Evolutionary conservation across 2,797 vertebrate species (phyloP).

Genomic region (Lycodopsis pacificus): DNA sequence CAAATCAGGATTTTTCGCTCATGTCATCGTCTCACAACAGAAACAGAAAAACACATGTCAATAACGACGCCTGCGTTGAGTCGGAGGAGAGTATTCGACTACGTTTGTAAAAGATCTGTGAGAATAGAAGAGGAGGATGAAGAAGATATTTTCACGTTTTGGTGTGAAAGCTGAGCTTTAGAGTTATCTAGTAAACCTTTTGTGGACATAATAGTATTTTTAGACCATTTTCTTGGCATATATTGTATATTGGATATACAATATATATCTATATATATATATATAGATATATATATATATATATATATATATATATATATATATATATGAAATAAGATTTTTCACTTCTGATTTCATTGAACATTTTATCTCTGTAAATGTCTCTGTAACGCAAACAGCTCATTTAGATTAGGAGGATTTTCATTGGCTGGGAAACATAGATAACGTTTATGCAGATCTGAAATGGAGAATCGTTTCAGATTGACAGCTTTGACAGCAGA

Average conservation of each 20-base stretch:
- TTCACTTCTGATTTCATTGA: too few relatives aligned
- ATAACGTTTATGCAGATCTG: conserved; percentile 36
- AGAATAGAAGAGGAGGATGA: not conserved
- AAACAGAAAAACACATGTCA: conserved; percentile 9
- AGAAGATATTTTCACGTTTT: not conserved
- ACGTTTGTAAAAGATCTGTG: not conserved
- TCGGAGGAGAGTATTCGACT: not conserved
- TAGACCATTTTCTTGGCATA: not conserved
- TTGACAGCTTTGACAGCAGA: conserved; percentile 45
- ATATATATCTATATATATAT: too few relatives aligned
- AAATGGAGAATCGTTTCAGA: conserved; percentile 42
- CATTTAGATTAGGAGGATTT: conserved; percentile 43
- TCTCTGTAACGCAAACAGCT: conserved; percentile 27
- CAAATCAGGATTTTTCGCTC: conserved; percentile 28
- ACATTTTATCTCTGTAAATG: too few relatives aligned
- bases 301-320: too few relatives aligned
- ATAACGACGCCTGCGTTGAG: not conserved
- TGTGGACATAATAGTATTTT: not conserved
- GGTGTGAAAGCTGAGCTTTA: not conserved
- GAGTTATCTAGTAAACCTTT: too few relatives aligned
- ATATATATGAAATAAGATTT: too few relatives aligned
- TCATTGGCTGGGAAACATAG: conserved; percentile 31
- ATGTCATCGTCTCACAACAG: not conserved
- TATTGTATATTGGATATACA: too few relatives aligned
- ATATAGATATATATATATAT: too few relatives aligned